These are phyloP conservation scores for Pseudachorutes palmiensis DNA, from an alignment of 1,140 invertebrate species.

Conservation along the genomic window DNA sequence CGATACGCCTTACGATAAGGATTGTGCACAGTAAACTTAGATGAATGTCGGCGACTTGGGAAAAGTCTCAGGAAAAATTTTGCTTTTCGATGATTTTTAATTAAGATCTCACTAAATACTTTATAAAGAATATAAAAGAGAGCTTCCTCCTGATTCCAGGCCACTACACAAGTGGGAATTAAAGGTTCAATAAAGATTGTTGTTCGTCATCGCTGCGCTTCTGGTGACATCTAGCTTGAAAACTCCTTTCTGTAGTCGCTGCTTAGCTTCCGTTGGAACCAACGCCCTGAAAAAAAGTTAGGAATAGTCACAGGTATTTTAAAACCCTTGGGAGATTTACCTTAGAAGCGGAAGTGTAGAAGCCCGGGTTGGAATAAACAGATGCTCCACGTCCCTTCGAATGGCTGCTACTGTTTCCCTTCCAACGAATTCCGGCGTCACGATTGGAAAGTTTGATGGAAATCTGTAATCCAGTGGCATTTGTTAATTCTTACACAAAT, in stretches of 20 bases:
- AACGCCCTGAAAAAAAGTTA: background rate
- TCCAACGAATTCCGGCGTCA: conserved; percentile 26
- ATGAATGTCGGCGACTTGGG: no score
- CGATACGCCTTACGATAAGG: no score
- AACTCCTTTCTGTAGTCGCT: background rate
- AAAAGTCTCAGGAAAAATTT: no score
- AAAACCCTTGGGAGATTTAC: background rate
- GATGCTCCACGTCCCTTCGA: conserved; percentile 12
- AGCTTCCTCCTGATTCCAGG: no score
- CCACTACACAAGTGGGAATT: no score
- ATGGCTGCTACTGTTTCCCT: conserved; percentile 22
- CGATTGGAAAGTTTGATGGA: conserved; percentile 17
- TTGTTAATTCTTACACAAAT: no score
- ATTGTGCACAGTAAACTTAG: no score
- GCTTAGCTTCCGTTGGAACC: background rate
- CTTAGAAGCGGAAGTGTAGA: background rate
- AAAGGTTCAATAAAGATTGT: background rate
- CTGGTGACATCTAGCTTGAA: background rate
- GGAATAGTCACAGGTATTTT: background rate
- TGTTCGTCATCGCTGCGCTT: background rate
- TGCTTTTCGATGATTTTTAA: no score
- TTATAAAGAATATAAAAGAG: no score
- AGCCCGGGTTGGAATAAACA: conserved; percentile 7
- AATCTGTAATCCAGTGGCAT: conserved; percentile 20
- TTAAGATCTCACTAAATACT: no score